Evolutionary conservation across 2,113 vertebrate genomes (phyloP).

Genomic region (Polyodon spathula): DNA sequence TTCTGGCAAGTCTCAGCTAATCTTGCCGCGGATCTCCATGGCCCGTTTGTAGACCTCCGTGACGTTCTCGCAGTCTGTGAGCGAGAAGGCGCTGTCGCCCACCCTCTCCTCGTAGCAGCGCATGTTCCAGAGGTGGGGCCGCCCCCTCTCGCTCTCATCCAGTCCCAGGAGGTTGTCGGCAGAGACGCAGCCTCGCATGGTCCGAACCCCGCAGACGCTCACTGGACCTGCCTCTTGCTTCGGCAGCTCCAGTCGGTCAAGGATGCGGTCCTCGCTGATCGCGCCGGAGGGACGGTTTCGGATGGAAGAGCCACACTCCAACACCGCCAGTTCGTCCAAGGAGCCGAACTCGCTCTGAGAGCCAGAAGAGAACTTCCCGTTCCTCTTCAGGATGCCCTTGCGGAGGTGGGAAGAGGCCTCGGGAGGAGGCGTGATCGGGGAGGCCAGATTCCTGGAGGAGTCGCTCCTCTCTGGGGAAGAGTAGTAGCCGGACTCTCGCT

Average conservation of each 20-base stretch:
- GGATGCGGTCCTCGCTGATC: conserved; percentile 87
- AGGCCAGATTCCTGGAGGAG: conserved; percentile 30
- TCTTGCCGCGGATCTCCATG: conserved; percentile 39
- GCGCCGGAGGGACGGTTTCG: conserved; percentile 53
- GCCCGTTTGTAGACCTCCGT: conserved; percentile 56
- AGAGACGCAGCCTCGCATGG: conserved; percentile 72
- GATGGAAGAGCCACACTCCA: conserved; percentile 8
- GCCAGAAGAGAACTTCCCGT: conserved; percentile 71
- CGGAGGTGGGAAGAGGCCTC: conserved; percentile 28
- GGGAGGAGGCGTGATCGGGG: conserved; percentile 20
- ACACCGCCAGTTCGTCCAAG: conserved; percentile 54
- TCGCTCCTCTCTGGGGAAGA: conserved; percentile 75
- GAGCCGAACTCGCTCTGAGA: conserved; percentile 51
- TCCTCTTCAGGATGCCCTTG: conserved; percentile 85
- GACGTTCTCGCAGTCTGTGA: conserved; percentile 59
- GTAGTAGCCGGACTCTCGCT: conserved; percentile 80
- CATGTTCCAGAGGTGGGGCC: conserved; percentile 14
- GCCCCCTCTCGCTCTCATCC: conserved; percentile 35
- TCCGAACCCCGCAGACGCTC: conserved; percentile 15
- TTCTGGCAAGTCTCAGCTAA: conserved; percentile 47
- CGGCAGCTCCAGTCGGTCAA: conserved; percentile 84
- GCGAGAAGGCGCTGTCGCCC: conserved; percentile 61
- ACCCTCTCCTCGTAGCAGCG: conserved; percentile 53
- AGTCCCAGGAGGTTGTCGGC: conserved; percentile 75
- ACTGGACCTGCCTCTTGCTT: conserved; percentile 25